Percentiles rank a stretch among this genome's conserved stretches.
These are phyloP conservation scores for Torymus texanus DNA, from an alignment of 2,888 invertebrate species.

Conservation along the genomic window DNA sequence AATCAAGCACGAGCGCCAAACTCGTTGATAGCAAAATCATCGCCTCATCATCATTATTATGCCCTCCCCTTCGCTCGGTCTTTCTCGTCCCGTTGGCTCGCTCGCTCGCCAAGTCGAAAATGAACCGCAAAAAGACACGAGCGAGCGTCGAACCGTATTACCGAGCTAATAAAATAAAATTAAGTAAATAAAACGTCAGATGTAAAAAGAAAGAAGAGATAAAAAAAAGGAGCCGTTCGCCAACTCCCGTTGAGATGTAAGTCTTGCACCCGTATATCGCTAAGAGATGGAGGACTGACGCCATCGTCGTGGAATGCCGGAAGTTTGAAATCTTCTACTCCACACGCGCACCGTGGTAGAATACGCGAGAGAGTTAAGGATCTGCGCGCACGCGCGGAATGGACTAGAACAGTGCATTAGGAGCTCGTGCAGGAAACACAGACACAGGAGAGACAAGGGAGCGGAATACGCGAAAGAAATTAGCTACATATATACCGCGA, in stretches of 20 bases:
- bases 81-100: not conserved
- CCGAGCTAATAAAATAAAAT: constrained; percentile 7
- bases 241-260: not conserved
- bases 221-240: not conserved
- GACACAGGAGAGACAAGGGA: no score
- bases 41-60: not conserved
- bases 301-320: constrained; percentile 39
- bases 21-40: constrained; percentile 11
- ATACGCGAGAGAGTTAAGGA: constrained; percentile 23
- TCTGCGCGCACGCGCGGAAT: not conserved
- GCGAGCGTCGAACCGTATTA: not conserved
- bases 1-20: constrained; percentile 18
- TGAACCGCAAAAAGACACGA: constrained; percentile 15
- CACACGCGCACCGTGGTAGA: not conserved
- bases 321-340: constrained; percentile 25
- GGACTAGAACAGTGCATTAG: constrained; percentile 16
- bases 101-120: not conserved
- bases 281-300: constrained; percentile 8
- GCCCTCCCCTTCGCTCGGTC: no score
- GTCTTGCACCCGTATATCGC: not conserved
- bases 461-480: constrained; percentile 30
- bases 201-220: not conserved
- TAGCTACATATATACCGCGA: not conserved
- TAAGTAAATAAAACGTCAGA: constrained; percentile 6
- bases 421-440: constrained; percentile 11